Percentiles rank a stretch among this genome's conserved stretches.
Evolutionary conservation across 35 echinoderm and acorn worm species (phyloP).

Genomic region (Patiria miniata): DNA sequence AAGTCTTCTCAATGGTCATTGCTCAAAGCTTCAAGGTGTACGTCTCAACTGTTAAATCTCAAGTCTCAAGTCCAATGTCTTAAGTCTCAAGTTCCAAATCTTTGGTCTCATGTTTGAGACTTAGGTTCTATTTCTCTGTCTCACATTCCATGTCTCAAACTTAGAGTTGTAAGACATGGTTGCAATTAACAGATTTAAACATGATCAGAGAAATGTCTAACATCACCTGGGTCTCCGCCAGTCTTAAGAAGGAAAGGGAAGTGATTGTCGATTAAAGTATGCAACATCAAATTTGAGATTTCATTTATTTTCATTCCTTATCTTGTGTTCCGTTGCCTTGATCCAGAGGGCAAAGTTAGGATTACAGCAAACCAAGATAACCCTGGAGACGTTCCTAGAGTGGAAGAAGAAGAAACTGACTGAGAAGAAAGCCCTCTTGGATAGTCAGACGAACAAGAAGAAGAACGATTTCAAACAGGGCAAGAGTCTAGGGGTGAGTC

Average conservation of each 20-base stretch:
- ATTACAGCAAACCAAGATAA: constrained; percentile 74
- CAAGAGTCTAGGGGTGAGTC: constrained; percentile 87
- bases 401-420: constrained; percentile 86
- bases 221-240: neutral
- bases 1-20: no score
- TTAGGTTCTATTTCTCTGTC: no score
- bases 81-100: neutral
- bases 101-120: no score
- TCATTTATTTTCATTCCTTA: no score
- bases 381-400: constrained; percentile 70
- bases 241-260: neutral
- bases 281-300: no score
- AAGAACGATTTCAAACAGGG: constrained; percentile 91
- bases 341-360: constrained; percentile 81
- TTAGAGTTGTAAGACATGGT: no score
- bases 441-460: constrained; percentile 73
- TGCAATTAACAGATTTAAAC: no score
- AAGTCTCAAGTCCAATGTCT: neutral
- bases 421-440: constrained; percentile 78
- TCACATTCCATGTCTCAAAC: no score
- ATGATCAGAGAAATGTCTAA: no score
- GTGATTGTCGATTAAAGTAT: no score
- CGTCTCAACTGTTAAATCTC: neutral
- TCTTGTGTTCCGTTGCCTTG: constrained; percentile 2
- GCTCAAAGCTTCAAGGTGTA: neutral